Evolutionary conservation across 2,113 vertebrate species (phyloP).

Genomic region (Paracanthobrama guichenoti): DNA sequence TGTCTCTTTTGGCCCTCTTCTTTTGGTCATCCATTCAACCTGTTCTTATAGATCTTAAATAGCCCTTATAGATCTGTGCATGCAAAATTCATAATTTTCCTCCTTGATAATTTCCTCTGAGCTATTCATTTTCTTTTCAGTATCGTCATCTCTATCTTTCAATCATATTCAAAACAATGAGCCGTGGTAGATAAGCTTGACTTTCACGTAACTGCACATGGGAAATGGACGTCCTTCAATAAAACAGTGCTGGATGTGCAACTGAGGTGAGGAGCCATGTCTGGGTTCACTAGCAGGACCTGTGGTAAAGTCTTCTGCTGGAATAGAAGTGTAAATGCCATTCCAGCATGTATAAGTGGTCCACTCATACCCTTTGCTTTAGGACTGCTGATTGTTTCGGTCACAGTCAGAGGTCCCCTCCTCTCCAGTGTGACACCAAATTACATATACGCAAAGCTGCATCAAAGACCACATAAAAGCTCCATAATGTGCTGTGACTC

Average conservation of each 20-base stretch:
- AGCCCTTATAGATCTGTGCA: constrained; percentile 15
- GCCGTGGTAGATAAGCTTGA: background rate
- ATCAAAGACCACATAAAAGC: constrained; percentile 58
- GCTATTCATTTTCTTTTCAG: background rate
- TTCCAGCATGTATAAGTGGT: background rate
- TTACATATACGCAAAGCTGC: constrained; percentile 53
- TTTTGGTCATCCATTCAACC: constrained; percentile 12
- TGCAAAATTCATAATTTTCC: constrained; percentile 10
- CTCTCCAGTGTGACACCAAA: constrained; percentile 56
- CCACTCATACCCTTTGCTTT: constrained; percentile 35
- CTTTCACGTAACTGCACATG: background rate
- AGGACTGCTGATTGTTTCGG: constrained; percentile 50
- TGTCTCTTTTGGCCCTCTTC: constrained; percentile 47
- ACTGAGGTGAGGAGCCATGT: background rate
- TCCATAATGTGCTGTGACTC: constrained; percentile 57
- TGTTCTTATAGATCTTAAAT: background rate
- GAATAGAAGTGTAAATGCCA: background rate
- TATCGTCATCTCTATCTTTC: background rate
- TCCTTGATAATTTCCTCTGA: background rate
- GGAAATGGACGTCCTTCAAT: background rate
- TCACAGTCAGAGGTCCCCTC: constrained; percentile 50
- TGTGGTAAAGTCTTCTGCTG: background rate
- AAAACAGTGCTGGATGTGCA: background rate
- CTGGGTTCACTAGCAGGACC: background rate
- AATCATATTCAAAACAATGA: constrained; percentile 4